phyloP scores from a whole-genome alignment of 2,113 vertebrate species.

The Dolichallabes microphthalmus region DNA sequence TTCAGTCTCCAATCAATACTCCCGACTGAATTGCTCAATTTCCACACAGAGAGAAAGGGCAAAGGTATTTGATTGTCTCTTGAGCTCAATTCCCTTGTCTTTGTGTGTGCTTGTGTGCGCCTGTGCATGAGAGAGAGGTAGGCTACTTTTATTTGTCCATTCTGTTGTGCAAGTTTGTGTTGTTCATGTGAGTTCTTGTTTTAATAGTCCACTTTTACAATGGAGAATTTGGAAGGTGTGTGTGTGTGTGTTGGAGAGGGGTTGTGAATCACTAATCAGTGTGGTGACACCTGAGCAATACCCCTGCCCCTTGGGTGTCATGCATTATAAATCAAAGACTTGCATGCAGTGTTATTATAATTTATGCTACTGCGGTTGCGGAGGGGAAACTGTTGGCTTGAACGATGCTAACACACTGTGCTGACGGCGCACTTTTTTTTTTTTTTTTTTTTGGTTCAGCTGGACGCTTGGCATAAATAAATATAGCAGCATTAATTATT shows the following conservation, averaged over 20 bases:
- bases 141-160: conserved; percentile 33
- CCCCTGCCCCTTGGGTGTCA: conserved; percentile 74
- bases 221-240: conserved; percentile 17
- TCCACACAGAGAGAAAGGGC: conserved; percentile 66
- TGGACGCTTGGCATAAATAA: conserved; percentile 69
- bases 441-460: conserved; percentile 69
- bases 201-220: conserved; percentile 15
- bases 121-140: neutral
- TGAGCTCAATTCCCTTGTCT: conserved; percentile 66
- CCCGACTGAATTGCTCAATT: conserved; percentile 73
- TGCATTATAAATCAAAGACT: conserved; percentile 83
- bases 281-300: conserved; percentile 79
- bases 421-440: conserved; percentile 74
- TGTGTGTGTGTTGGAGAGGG: conserved; percentile 51
- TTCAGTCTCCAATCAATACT: conserved; percentile 76
- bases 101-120: conserved; percentile 2
- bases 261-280: conserved; percentile 79
- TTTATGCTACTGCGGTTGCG: conserved; percentile 68
- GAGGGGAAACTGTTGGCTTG: conserved; percentile 67
- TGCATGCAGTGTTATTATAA: conserved; percentile 78
- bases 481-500: conserved; percentile 71
- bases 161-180: conserved; percentile 27
- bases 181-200: conserved; percentile 19
- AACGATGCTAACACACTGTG: conserved; percentile 75
- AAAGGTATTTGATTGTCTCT: conserved; percentile 78